Evolutionary conservation across 2,113 vertebrate genomes (phyloP).

Genomic region (Pollachius pollachius): DNA sequence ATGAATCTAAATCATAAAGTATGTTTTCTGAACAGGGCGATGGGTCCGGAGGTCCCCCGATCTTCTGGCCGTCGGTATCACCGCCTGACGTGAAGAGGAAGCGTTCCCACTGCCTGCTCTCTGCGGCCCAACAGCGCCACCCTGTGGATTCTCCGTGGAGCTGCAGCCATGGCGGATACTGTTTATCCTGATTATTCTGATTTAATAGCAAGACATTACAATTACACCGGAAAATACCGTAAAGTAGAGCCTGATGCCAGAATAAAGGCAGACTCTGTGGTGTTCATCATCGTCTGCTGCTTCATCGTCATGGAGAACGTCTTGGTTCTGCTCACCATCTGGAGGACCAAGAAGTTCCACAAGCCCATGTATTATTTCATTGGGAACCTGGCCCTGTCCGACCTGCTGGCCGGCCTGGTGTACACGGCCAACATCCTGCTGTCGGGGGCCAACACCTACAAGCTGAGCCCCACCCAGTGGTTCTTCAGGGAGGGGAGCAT

Average conservation of each 20-base stretch:
- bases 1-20: too few relatives aligned
- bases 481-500: conserved; percentile 94
- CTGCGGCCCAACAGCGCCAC: conserved; percentile 26
- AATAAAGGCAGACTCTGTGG: conserved; percentile 83
- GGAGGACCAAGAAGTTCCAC: conserved; percentile 99
- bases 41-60: background rate
- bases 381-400: conserved; percentile 95
- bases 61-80: conserved; percentile 40
- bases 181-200: conserved; percentile 80
- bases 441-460: conserved; percentile 91
- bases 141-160: conserved; percentile 48
- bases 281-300: conserved; percentile 97
- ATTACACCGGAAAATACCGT: conserved; percentile 89
- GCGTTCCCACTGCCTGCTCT: background rate
- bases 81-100: conserved; percentile 53
- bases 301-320: conserved; percentile 96
- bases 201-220: conserved; percentile 91
- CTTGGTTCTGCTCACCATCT: conserved; percentile 93
- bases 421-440: conserved; percentile 92
- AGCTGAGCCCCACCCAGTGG: conserved; percentile 89
- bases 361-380: conserved; percentile 99
- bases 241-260: conserved; percentile 73
- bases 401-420: conserved; percentile 91
- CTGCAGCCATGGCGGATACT: conserved; percentile 50
- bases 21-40: background rate